Base-by-base conservation (phyloP, 2,888 invertebrate species). In the Torymus tubicola region DNA sequence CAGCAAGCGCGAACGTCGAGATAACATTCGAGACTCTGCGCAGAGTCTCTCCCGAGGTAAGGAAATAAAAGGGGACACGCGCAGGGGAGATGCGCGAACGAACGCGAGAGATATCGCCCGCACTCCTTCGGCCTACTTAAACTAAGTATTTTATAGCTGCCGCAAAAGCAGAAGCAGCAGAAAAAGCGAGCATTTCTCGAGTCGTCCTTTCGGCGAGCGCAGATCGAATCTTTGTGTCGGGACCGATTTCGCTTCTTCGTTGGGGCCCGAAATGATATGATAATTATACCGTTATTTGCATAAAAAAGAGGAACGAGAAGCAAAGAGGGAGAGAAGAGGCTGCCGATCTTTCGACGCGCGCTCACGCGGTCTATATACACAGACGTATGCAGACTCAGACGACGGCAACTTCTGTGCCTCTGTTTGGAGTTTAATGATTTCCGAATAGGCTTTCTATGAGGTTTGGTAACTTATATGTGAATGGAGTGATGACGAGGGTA, bases 231-330 rank as follows among this genome's bases (percentile, higher is more conserved):
- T 80, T 77, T 77, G 69, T 73, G 79, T 53, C 77, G 70, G 77
- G 42, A 31, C 18, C 61, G 78, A 72, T 72, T 76, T 79, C 65
- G 76, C 63, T 65, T 74, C 65, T 60, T 69, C 80, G 12, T 8
- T 8, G 42, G 0, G 14, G 18, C 31, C 73, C 61, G 69, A 57
- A 80, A 78, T 80, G 80, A 78, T 82, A 80, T 80, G 78, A 80
- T 82, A 80, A 80, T 80, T 82, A 82, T 78, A 74, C 74, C 80
- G 78, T 80, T 82, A 82, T 82, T 82, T 82, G 80, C 80, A 80
- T 82, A 74, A 82, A 77, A 82, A 60, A 31, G n/a, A 61, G 11
- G 42, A 68, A 16, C 61, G 50, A 52, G 58, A 68, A 55, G 58
- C n/a, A n/a, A n/a, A n/a, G 42, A 61, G n/a, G 64, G 53, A 69